These are phyloP conservation scores for Andrena praecox DNA, from an alignment of 2,888 invertebrate species.

Conservation along the genomic window DNA sequence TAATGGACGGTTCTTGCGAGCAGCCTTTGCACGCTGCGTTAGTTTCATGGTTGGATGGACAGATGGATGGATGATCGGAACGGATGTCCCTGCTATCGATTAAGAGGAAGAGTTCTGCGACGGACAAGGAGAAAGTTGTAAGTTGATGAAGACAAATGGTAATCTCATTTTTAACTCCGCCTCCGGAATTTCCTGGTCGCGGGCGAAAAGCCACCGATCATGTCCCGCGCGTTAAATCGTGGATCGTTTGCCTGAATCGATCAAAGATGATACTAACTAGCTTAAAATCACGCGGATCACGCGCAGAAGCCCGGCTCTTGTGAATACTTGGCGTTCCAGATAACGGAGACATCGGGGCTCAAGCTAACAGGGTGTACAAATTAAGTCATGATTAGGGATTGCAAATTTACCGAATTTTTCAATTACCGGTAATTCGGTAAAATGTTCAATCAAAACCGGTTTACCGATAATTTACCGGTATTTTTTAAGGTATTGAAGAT, in stretches of 20 bases:
- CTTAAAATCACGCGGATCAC: too few species aligned
- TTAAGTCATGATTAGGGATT: slow-evolving; percentile 46
- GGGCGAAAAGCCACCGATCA: background rate
- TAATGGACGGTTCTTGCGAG: slow-evolving; percentile 68
- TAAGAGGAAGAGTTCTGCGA: slow-evolving; percentile 52
- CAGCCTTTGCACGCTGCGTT: slow-evolving; percentile 53
- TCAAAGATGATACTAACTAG: too few species aligned
- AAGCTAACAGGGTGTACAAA: slow-evolving; percentile 20
- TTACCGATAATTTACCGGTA: too few species aligned
- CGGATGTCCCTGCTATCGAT: slow-evolving; percentile 68
- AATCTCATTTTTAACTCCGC: slow-evolving; percentile 61
- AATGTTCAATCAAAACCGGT: too few species aligned
- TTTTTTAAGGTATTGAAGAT: too few species aligned
- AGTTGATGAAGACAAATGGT: slow-evolving; percentile 70
- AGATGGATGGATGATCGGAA: slow-evolving; percentile 57
- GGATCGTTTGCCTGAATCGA: background rate
- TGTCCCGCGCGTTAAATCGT: background rate
- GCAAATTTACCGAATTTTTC: too few species aligned
- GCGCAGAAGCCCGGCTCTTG: slow-evolving; percentile 2
- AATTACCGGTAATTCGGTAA: too few species aligned
- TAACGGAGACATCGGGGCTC: slow-evolving; percentile 30
- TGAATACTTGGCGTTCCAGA: background rate
- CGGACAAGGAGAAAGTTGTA: slow-evolving; percentile 54
- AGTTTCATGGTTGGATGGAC: slow-evolving; percentile 58
- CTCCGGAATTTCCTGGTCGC: background rate